phyloP scores from a whole-genome alignment of 2,113 vertebrate species.

The Bubo blakistoni region DNA sequence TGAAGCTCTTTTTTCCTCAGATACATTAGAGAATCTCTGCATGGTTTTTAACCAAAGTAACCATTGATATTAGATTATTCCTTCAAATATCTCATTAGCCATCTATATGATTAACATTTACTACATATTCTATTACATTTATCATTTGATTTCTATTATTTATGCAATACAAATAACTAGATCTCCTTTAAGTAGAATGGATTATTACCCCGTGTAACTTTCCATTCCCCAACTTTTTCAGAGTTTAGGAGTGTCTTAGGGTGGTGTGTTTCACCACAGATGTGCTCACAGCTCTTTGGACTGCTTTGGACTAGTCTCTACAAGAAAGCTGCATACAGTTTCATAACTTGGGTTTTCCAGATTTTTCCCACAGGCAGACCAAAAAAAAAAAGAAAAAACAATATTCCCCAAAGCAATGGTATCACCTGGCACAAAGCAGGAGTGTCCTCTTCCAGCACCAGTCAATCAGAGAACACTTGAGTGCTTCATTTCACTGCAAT shows the following conservation, averaged over 20 bases:
- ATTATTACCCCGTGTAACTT: neutral
- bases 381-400: neutral
- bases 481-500: neutral
- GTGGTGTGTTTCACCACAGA: neutral
- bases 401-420: neutral
- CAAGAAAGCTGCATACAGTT: neutral
- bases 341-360: neutral
- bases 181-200: neutral
- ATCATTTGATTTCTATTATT: neutral
- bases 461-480: neutral
- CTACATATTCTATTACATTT: neutral
- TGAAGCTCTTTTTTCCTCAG: neutral
- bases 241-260: neutral
- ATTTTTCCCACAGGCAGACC: neutral
- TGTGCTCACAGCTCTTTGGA: neutral
- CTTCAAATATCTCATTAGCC: neutral
- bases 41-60: neutral
- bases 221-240: neutral
- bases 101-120: neutral
- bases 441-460: neutral
- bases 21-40: neutral
- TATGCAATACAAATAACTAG: neutral
- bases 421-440: neutral
- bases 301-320: neutral
- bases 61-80: neutral